Base-by-base conservation (phyloP, 2,797 vertebrate species). In the Sylvia borin region DNA sequence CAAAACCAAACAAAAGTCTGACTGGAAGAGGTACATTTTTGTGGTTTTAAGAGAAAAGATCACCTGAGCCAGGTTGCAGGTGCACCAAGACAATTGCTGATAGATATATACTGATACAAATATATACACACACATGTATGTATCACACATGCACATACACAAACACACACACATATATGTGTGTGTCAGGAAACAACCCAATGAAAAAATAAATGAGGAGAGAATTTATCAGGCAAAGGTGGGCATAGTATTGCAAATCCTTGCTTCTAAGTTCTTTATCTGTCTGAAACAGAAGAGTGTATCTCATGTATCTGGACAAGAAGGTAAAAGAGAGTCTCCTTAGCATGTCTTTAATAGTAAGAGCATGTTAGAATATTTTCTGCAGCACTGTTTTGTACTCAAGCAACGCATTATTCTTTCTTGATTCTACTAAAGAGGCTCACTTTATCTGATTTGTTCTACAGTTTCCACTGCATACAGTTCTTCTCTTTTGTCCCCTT, bases 121-220 rank as follows among this genome's bases (percentile, higher is more conserved):
- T 7, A 11, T 6, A 18, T 0, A n/a, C 0, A 57, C 4, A 53
- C 12, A 20, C 6, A 34, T 5, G 4, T 13, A 17, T 48, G 8
- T 57, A 5, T 48, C 26, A 1, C 36, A 51, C 18, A 38, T 20
- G 29, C 13, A 20, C 6, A 22, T 1, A 25, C 2, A 36, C 4
- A 68, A 5, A 50, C 4, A 54, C 31, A 54, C 7, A 20, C 11
- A 32, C 1, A 67, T 5, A 16, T 2, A 9, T 19, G 24, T 9
- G 5, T n/a, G 1, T 48, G 13, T 45, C 31, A 22, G 51, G 18
- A 40, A 74, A 40, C 13, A 73, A 70, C 21, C 22, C 43, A 88
- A 10, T 50, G 9, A 20, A 81, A 87, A 85, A 61, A 16, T 38
- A 71, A 90, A 58, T 6, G 18, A 78, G 27, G 25, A 55, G 27